Evolutionary conservation across 2,888 invertebrate genomes (phyloP).

Genomic region (Cerceris ruficornis): DNA sequence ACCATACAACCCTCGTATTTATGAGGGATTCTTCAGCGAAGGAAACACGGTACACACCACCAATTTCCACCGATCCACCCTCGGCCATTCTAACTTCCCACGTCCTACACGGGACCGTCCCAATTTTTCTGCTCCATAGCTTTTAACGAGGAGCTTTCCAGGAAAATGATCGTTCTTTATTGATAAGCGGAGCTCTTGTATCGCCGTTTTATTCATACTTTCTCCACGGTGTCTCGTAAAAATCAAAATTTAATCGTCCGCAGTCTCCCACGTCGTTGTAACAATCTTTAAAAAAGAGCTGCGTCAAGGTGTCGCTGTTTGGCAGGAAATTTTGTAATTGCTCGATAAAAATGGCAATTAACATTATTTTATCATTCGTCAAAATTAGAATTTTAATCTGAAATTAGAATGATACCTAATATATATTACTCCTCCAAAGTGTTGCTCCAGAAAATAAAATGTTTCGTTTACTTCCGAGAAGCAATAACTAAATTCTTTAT

Average conservation of each 20-base stretch:
- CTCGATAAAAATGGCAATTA: too few species aligned
- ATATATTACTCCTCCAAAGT: too few species aligned
- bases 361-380: too few species aligned
- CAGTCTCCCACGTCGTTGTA: too few species aligned
- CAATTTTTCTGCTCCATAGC: slow-evolving; percentile 69
- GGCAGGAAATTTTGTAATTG: too few species aligned
- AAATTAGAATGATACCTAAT: too few species aligned
- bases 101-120: slow-evolving; percentile 41
- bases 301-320: too few species aligned
- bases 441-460: too few species aligned
- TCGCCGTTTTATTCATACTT: slow-evolving; percentile 37
- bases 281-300: too few species aligned
- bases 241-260: not conserved
- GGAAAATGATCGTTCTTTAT: slow-evolving; percentile 56
- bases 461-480: too few species aligned
- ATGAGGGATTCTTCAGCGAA: slow-evolving; percentile 65
- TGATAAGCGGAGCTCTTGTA: slow-evolving; percentile 42
- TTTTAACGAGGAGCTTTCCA: slow-evolving; percentile 60
- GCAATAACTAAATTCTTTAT: too few species aligned
- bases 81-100: slow-evolving; percentile 5
- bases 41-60: slow-evolving; percentile 55
- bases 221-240: not conserved
- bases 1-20: slow-evolving; percentile 64
- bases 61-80: slow-evolving; percentile 63
- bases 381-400: too few species aligned